Conservation (phyloP, 2,113 vertebrate species). For the Anoplopoma fimbria region DNA sequence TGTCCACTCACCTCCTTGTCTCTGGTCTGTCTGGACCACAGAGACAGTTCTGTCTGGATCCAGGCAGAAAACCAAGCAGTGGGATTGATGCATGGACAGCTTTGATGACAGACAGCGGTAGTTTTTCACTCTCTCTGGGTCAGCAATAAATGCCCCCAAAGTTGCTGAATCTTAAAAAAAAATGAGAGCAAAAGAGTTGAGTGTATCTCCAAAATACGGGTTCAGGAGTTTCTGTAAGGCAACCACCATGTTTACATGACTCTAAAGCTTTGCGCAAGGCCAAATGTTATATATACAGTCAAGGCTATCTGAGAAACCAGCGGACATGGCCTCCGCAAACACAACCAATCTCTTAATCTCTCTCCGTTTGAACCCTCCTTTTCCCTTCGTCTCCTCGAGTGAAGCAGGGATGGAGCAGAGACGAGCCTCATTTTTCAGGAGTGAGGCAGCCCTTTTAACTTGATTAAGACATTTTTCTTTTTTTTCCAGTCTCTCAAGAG, state of each 20-base stretch:
- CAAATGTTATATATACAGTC: constrained; percentile 83
- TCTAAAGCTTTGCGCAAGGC: constrained; percentile 74
- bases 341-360: constrained; percentile 83
- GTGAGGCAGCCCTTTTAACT: constrained; percentile 76
- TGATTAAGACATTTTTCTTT: constrained; percentile 79
- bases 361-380: constrained; percentile 73
- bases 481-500: constrained; percentile 72
- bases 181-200: constrained; percentile 37
- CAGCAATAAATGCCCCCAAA: constrained; percentile 62
- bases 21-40: constrained; percentile 72
- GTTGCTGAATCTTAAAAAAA: constrained; percentile 49
- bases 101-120: constrained; percentile 57
- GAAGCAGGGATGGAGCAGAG: constrained; percentile 59
- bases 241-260: constrained; percentile 75
- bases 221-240: constrained; percentile 71
- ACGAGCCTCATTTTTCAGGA: constrained; percentile 76
- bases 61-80: constrained; percentile 46
- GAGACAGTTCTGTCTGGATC: constrained; percentile 62
- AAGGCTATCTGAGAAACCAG: constrained; percentile 81
- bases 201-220: constrained; percentile 67
- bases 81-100: constrained; percentile 48
- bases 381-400: constrained; percentile 51
- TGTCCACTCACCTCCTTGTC: constrained; percentile 67
- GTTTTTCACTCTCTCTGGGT: constrained; percentile 55
- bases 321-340: constrained; percentile 79